Conservation (phyloP, 92 coral and sea anemone species). For the Paragorgia papillata region DNA sequence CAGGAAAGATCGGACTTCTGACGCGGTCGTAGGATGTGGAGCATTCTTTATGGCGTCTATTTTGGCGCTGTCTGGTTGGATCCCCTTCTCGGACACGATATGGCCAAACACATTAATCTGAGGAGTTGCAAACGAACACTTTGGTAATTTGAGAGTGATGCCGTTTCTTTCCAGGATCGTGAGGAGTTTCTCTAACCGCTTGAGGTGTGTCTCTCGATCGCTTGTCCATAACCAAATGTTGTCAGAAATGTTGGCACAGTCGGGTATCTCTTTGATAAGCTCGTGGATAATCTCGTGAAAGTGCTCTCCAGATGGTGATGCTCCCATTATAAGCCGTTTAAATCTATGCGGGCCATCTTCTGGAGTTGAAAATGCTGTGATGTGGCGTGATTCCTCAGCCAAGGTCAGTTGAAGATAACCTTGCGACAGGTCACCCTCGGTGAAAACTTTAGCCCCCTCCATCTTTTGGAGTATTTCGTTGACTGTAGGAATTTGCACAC, state of each 20-base stretch:
- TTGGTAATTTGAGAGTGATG: constrained; percentile 53
- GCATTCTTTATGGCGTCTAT: constrained; percentile 52
- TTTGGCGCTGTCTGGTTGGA: constrained; percentile 58
- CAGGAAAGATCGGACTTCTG: constrained; percentile 56
- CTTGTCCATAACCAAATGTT: constrained; percentile 62
- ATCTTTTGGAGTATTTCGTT: constrained; percentile 54
- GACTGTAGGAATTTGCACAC: constrained; percentile 64
- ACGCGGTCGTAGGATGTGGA: constrained; percentile 51
- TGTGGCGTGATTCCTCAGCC: constrained; percentile 63
- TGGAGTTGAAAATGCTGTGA: constrained; percentile 53
- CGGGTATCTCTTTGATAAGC: constrained; percentile 44
- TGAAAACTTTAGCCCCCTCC: constrained; percentile 58
- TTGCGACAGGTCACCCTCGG: constrained; percentile 58
- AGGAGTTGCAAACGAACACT: constrained; percentile 43
- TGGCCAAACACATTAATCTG: constrained; percentile 62
- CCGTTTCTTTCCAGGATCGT: constrained; percentile 47
- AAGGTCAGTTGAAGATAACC: constrained; percentile 53
- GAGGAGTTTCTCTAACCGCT: constrained; percentile 45
- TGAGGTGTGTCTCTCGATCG: constrained; percentile 34
- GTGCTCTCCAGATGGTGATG: constrained; percentile 56
- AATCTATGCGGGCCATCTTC: constrained; percentile 53
- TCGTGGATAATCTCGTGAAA: constrained; percentile 56
- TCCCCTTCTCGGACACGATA: constrained; percentile 52
- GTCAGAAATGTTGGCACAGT: constrained; percentile 48
- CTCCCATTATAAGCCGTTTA: constrained; percentile 30